Conservation (phyloP, 2,113 vertebrate genomes). For the Pterocles gutturalis region DNA sequence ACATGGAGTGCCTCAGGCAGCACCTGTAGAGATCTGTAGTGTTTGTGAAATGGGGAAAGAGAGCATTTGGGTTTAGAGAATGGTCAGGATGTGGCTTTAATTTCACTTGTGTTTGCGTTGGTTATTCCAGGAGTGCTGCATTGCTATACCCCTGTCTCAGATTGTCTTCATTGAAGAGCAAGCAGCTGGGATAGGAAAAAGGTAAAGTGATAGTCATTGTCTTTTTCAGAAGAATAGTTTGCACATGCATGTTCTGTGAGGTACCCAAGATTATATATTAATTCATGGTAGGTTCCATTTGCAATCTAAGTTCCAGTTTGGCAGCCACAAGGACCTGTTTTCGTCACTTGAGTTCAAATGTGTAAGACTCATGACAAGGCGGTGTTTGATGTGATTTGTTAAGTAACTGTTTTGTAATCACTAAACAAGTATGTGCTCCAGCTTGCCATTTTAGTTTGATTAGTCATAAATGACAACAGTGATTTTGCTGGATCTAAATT, state of each 20-base stretch:
- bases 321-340: background rate
- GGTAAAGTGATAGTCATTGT: slow-evolving; percentile 71
- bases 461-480: background rate
- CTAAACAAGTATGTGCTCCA: background rate
- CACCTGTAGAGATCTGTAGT: background rate
- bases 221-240: background rate
- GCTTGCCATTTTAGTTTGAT: background rate
- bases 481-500: background rate
- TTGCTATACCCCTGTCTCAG: slow-evolving; percentile 90
- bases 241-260: background rate
- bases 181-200: slow-evolving; percentile 95
- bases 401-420: background rate
- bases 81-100: background rate
- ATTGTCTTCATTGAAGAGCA: slow-evolving; percentile 95
- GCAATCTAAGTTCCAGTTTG: background rate
- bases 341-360: background rate
- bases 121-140: slow-evolving; percentile 89
- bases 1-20: background rate
- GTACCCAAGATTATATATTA: background rate
- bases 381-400: background rate
- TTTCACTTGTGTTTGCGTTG: background rate
- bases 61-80: background rate
- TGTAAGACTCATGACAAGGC: background rate
- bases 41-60: background rate
- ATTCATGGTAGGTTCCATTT: background rate